Base-by-base conservation (phyloP, 2,113 vertebrate species). In the Gavia stellata region DNA sequence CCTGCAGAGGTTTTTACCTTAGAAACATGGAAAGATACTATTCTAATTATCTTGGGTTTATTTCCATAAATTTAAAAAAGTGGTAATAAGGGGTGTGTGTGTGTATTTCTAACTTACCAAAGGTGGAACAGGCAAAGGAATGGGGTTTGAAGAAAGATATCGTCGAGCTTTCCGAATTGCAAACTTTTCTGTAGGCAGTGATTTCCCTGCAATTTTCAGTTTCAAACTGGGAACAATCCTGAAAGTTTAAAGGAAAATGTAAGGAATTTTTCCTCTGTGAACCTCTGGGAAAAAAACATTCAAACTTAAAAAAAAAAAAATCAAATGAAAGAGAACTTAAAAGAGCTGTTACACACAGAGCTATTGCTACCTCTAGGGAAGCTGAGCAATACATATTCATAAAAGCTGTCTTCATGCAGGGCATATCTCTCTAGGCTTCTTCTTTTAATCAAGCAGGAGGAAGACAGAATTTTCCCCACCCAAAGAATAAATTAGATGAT, bases 181-280 rank as follows among this genome's bases (percentile, higher is more conserved):
- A 98, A 99, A 99, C 98, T 99, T 99, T 96, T 99, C 99, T 6
- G 99, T 99, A 65, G 99, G 99, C 84, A 99, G 97, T 90, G 99
- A 99, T 94, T 99, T 99, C 77, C 99, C 99, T n/a, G 99, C 99
- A 83, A 99, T 99, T 98, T 99, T 99, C 98, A 99, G 98, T 97
- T 99, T 99, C 95, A 99, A 97, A 55, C 98, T 98, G 58, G 99
- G 98, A 49, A 99, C 99, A 86, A 98, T 98, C 96, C 99, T 99
- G 97, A 61, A 98, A 96, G 44, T 80, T 85, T 82, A 89, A 86
- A 91, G 58, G n/a, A 77, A 87, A 78, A 85, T 0, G 0, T 81
- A 81, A 86, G 67, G 34, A 81, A 19, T 50, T 82, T 86, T 83
- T 34, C 20, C 8, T 31, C 31, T 28, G 52, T 86, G 77, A 92